These are phyloP conservation scores for Archegozetes longisetosus DNA, from an alignment of 1,140 invertebrate genomes.

Conservation along the genomic window DNA sequence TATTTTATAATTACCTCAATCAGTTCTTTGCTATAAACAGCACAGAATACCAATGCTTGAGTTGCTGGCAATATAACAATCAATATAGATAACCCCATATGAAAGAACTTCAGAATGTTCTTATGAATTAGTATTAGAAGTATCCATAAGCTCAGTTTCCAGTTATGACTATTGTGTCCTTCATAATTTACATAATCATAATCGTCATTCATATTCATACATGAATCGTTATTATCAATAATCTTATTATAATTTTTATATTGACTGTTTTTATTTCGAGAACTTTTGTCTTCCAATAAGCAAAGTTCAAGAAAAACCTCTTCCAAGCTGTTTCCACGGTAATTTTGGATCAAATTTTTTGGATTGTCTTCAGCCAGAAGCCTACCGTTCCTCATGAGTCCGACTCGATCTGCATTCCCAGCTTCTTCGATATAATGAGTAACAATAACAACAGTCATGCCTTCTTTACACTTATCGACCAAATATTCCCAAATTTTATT, in stretches of 20 bases:
- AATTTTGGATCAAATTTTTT: constrained; percentile 57
- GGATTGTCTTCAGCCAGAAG: constrained; percentile 82
- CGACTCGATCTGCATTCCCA: constrained; percentile 68
- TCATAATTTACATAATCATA: not conserved
- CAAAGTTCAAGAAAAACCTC: constrained; percentile 87
- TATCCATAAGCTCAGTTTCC: constrained; percentile 2
- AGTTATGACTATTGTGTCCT: not conserved
- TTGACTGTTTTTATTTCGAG: not conserved
- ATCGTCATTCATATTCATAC: not conserved
- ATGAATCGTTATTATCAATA: not conserved
- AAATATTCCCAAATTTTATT: constrained; percentile 69
- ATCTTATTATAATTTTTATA: not conserved
- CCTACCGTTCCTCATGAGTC: constrained; percentile 77
- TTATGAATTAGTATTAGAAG: not conserved
- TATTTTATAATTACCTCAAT: not conserved
- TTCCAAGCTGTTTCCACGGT: constrained; percentile 65
- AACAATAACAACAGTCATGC: constrained; percentile 77
- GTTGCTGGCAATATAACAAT: constrained; percentile 10
- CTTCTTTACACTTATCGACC: constrained; percentile 53
- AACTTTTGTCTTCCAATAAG: constrained; percentile 8
- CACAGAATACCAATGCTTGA: constrained; percentile 8
- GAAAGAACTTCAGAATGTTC: constrained; percentile 5
- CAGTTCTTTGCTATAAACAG: constrained; percentile 1
- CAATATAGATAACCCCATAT: constrained; percentile 4
- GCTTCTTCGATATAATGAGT: constrained; percentile 92